Base-by-base conservation (phyloP, 1,140 invertebrate species). In the Hormaphis cornu region DNA sequence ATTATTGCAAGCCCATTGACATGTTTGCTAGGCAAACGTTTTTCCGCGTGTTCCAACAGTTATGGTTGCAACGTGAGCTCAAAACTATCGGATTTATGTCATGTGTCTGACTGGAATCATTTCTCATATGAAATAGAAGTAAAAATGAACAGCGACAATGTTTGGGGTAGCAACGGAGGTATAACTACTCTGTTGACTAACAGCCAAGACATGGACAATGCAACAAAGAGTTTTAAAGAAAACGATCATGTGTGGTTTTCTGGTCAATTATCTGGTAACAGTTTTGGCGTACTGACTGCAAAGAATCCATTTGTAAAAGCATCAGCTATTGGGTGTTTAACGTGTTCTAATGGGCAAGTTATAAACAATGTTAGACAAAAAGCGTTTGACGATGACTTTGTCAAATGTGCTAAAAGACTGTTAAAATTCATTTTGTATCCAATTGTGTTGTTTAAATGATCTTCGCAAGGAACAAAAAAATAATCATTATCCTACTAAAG, bases 351-450 rank as follows among this genome's bases (percentile, higher is more conserved):
- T 22, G 28, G 20, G 1, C 26, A 44, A n/a, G n/a, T 4, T 12
- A 33, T 66, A 8, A 48, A 46, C 12, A 50, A 66, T n/a, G 28
- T 33, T 12, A 30, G 44, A 66, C 61, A 66, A 66, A 66, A 66
- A 48, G 48, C 61, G n/a, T 33, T 50, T 30, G 61, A 66, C 22
- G 61, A 48, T 22, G 44, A 66, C 30, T 66, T 66, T 24, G 18
- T 66, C 12, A 66, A 66, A 66, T 48, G 42, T 35, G 42, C 44
- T 50, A 66, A 66, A 66, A 66, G 61, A 48, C 61, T 66, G 61
- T 66, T 66, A 24, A 42, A 66, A 48, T 66, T 66, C 5, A 66
- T 66, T 66, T 66, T 66, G n/a, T 66, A 50, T 48, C 61, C 61
- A n/a, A 66, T 66, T 48, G 30, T 66, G 22, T 50, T 66, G 24